Percentiles rank a stretch among this genome's conserved stretches.
Conservation (phyloP, 2,113 vertebrate genomes). For the Calyptommatus sinebrachiatus region DNA sequence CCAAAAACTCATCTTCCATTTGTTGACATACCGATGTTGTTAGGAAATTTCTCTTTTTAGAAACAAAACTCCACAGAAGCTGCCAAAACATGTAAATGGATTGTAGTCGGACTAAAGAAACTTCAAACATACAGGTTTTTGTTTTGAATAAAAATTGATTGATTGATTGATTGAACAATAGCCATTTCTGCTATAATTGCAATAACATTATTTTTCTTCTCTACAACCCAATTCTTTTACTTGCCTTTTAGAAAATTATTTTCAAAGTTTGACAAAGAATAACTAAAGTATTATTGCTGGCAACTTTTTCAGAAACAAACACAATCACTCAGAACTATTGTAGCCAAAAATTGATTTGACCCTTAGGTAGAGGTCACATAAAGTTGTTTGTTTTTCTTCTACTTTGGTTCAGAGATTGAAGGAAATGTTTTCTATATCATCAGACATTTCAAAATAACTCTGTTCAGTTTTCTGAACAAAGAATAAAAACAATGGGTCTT, state of each 20-base stretch:
- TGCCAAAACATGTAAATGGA: too few relatives aligned
- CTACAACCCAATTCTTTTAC: neutral
- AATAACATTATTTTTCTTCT: neutral
- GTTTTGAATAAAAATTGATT: too few relatives aligned
- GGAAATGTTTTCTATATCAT: neutral
- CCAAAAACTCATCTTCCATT: too few relatives aligned
- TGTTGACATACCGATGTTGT: too few relatives aligned
- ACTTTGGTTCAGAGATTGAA: neutral
- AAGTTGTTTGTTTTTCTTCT: slow-evolving; percentile 12
- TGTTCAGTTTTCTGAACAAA: neutral
- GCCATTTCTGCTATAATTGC: neutral
- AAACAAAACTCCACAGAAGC: too few relatives aligned
- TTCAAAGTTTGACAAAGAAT: slow-evolving; percentile 2
- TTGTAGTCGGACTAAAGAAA: too few relatives aligned
- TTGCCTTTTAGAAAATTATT: slow-evolving; percentile 15
- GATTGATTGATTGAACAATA: neutral
- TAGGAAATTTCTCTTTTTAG: too few relatives aligned
- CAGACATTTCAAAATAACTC: neutral
- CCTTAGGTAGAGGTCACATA: slow-evolving; percentile 5
- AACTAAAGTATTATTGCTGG: neutral
- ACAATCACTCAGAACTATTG: slow-evolving; percentile 11
- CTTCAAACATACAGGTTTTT: too few relatives aligned
- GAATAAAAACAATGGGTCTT: neutral
- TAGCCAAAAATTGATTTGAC: slow-evolving; percentile 2
- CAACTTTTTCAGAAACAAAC: slow-evolving; percentile 15